Evolutionary conservation across 1,140 invertebrate genomes (phyloP).

Genomic region (Parasteatoda tepidariorum): DNA sequence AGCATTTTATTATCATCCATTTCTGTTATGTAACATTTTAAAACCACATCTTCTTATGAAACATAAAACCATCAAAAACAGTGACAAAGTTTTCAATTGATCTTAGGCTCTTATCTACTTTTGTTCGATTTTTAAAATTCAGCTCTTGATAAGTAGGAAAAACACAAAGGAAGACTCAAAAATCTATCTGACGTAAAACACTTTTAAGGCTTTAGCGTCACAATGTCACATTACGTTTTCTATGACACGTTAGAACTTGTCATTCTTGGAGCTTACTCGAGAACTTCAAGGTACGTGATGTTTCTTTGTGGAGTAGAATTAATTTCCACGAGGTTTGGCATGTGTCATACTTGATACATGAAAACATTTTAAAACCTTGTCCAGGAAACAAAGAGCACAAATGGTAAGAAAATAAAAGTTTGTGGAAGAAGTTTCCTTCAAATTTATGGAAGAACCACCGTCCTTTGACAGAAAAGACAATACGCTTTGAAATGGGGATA

Average conservation of each 20-base stretch:
- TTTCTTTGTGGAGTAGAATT: constrained; percentile 40
- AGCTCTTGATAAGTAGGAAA: background rate
- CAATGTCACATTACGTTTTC: constrained; percentile 24
- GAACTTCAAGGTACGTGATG: constrained; percentile 18
- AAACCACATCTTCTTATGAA: background rate
- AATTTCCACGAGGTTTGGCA: constrained; percentile 54
- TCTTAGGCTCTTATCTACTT: background rate
- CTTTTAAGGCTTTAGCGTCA: background rate
- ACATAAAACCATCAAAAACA: background rate
- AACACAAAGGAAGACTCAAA: constrained; percentile 7
- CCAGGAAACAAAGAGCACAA: constrained; percentile 21
- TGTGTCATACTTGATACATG: constrained; percentile 54
- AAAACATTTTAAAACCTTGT: constrained; percentile 57
- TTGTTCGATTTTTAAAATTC: background rate
- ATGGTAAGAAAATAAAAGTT: constrained; percentile 51
- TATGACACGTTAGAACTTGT: constrained; percentile 19
- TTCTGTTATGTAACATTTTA: background rate
- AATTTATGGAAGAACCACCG: constrained; percentile 19
- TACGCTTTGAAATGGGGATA: constrained; percentile 9
- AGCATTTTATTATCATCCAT: background rate
- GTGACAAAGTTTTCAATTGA: background rate
- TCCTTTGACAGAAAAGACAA: constrained; percentile 40
- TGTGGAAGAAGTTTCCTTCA: constrained; percentile 20
- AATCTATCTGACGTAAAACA: constrained; percentile 6
- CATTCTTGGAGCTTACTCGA: background rate